Percentiles rank a stretch among this genome's conserved stretches.
These are phyloP conservation scores for Triplophysa siluroides DNA, from an alignment of 2,113 vertebrate genomes.

Conservation along the genomic window DNA sequence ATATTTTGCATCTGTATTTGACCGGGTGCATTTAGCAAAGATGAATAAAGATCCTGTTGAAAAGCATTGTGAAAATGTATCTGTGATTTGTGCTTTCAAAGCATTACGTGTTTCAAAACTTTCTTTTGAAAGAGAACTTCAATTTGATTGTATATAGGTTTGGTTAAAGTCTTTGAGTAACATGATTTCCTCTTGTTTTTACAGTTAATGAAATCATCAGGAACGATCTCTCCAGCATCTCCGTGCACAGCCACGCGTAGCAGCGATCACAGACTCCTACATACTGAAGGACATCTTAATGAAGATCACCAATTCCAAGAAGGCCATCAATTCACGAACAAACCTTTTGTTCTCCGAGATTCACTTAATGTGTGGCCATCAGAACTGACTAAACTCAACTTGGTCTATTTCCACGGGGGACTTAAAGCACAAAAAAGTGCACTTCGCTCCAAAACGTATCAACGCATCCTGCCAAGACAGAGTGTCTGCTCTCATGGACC, in stretches of 20 bases:
- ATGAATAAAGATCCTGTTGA: too few relatives aligned
- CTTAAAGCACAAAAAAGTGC: constrained; percentile 36
- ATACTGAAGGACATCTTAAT: background rate
- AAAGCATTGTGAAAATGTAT: too few relatives aligned
- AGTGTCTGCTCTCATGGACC: constrained; percentile 42
- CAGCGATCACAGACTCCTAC: constrained; percentile 22
- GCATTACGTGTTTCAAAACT: background rate
- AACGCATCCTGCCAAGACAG: constrained; percentile 34
- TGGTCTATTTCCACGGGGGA: background rate
- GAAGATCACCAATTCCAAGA: background rate
- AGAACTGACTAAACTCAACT: constrained; percentile 8
- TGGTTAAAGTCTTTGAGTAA: background rate
- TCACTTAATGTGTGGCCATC: background rate
- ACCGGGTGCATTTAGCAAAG: too few relatives aligned
- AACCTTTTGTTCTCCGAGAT: constrained; percentile 19
- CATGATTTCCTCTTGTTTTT: constrained; percentile 51
- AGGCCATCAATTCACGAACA: background rate
- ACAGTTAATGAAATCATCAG: constrained; percentile 98
- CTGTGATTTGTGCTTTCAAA: too few relatives aligned
- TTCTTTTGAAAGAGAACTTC: background rate
- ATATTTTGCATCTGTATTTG: too few relatives aligned
- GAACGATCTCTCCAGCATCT: constrained; percentile 93
- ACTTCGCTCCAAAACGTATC: constrained; percentile 26
- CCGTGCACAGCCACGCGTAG: constrained; percentile 76
- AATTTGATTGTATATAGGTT: too few relatives aligned